Conservation (phyloP, 2,888 invertebrate species). For the Rhamnusium bicolor region DNA sequence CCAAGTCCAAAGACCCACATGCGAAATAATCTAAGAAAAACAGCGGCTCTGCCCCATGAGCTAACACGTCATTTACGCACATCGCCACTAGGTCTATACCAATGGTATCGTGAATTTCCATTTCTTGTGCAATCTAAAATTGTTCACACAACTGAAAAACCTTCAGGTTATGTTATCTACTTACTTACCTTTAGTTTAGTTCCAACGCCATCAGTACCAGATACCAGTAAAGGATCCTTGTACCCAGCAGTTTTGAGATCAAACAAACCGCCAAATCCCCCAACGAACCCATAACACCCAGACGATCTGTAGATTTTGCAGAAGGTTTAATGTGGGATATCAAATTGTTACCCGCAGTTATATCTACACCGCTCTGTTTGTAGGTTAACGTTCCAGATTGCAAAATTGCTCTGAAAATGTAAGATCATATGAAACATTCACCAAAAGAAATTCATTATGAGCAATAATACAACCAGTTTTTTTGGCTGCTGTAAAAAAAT, state of each 20-base stretch:
- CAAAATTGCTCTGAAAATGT: constrained; percentile 71
- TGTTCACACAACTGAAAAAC: background rate
- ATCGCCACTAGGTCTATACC: constrained; percentile 98
- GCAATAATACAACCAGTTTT: too few species aligned
- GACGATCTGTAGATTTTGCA: constrained; percentile 83
- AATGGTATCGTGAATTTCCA: constrained; percentile 85
- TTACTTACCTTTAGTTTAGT: constrained; percentile 91
- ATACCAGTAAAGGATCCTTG: constrained; percentile 89
- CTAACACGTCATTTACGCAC: constrained; percentile 97
- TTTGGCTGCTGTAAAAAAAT: too few species aligned
- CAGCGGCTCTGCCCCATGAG: constrained; percentile 95
- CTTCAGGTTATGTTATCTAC: too few species aligned
- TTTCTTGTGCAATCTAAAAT: constrained; percentile 85
- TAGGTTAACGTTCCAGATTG: constrained; percentile 83
- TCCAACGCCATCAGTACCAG: constrained; percentile 97
- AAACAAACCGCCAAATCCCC: constrained; percentile 97
- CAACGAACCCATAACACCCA: constrained; percentile 86
- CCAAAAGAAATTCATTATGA: too few species aligned
- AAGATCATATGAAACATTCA: background rate
- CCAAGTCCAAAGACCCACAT: constrained; percentile 87
- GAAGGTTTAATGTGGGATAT: constrained; percentile 88
- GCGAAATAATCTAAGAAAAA: constrained; percentile 98
- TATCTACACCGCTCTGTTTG: constrained; percentile 93
- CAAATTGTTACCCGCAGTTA: constrained; percentile 90
- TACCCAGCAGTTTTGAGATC: constrained; percentile 83